Evolutionary conservation across 64 coral and sea anemone genomes (phyloP).

Genomic region (Stichodactyla helianthus): DNA sequence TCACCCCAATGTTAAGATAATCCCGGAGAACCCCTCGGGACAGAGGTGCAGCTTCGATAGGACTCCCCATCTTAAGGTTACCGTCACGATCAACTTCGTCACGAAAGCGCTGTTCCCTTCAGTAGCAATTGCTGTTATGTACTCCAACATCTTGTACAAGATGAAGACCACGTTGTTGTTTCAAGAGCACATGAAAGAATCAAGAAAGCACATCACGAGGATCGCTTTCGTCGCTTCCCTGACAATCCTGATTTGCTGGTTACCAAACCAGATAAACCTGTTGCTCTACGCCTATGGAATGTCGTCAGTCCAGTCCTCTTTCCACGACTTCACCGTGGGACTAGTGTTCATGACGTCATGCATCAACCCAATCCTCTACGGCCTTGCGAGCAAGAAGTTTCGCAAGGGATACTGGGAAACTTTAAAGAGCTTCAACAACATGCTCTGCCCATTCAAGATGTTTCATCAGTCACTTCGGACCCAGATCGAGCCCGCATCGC

Average conservation of each 20-base stretch:
- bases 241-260: constrained; percentile 42
- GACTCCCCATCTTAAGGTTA: neutral
- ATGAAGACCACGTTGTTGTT: neutral
- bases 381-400: constrained; percentile 31
- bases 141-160: constrained; percentile 41
- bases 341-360: constrained; percentile 37
- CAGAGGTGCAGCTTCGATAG: constrained; percentile 19
- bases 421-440: neutral
- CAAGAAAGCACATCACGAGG: constrained; percentile 31
- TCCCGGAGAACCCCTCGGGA: constrained; percentile 11
- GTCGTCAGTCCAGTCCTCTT: neutral
- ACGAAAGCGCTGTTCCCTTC: constrained; percentile 26
- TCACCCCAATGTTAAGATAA: neutral
- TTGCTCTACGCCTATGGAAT: constrained; percentile 12
- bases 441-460: neutral
- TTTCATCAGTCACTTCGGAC: neutral
- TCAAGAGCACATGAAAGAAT: neutral
- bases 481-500: neutral
- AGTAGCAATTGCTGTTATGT: constrained; percentile 15
- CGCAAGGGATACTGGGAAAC: constrained; percentile 44
- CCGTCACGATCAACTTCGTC: constrained; percentile 10
- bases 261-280: constrained; percentile 36
- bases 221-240: constrained; percentile 26
- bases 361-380: constrained; percentile 49
- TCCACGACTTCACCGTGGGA: neutral